Conservation (phyloP, 1,140 invertebrate species). For the Plutomurus gul region DNA sequence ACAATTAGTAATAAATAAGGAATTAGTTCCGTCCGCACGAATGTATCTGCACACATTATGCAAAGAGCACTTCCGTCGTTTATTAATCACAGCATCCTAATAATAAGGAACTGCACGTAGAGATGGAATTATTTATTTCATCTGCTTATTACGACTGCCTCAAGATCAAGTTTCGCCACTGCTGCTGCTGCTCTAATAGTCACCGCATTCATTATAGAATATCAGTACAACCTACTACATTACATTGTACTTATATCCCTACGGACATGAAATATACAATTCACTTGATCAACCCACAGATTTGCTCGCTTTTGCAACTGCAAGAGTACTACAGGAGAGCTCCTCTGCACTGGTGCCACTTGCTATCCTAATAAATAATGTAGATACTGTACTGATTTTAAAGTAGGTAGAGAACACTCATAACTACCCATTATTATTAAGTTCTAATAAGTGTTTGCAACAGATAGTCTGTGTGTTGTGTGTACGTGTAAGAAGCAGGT, state of each 20-base stretch:
- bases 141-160: conserved; percentile 23
- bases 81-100: conserved; percentile 2
- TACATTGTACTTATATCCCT: neutral
- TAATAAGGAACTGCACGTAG: neutral
- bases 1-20: conserved; percentile 10
- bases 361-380: too few species aligned
- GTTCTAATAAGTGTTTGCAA: neutral
- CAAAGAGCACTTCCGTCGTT: conserved; percentile 7
- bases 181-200: too few species aligned
- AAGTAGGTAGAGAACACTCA: too few species aligned
- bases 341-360: too few species aligned
- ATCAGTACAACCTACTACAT: neutral
- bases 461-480: too few species aligned
- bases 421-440: neutral
- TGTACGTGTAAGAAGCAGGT: neutral
- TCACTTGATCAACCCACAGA: neutral
- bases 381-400: too few species aligned
- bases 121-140: neutral
- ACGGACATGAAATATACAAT: neutral
- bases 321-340: too few species aligned
- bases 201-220: conserved; percentile 1
- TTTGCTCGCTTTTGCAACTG: too few species aligned
- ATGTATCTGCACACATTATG: too few species aligned
- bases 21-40: conserved; percentile 6
- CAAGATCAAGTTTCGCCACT: conserved; percentile 26